Percentiles rank a stretch among this genome's conserved stretches.
phyloP scores from a whole-genome alignment of 2,113 vertebrate genomes.

The Lanius ludovicianus region DNA sequence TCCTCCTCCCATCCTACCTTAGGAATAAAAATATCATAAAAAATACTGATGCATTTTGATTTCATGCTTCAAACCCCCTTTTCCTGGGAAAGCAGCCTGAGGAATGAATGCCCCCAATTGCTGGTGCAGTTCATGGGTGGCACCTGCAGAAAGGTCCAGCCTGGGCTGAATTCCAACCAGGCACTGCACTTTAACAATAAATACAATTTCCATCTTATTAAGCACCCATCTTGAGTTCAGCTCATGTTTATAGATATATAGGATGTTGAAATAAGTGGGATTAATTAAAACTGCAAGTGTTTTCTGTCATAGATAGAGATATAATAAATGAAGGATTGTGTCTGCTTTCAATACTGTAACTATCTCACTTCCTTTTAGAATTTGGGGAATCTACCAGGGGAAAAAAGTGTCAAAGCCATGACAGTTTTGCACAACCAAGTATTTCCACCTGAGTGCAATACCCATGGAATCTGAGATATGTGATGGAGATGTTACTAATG shows the following conservation, averaged over 20 bases:
- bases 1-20: neutral
- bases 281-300: constrained; percentile 69
- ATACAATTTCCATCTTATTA: constrained; percentile 65
- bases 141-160: neutral
- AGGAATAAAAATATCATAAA: neutral
- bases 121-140: neutral
- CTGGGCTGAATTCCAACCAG: constrained; percentile 63
- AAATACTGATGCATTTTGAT: neutral
- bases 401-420: neutral
- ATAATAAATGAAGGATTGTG: constrained; percentile 27
- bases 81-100: neutral
- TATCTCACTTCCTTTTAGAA: neutral
- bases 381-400: neutral
- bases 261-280: constrained; percentile 68
- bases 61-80: neutral
- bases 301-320: constrained; percentile 45
- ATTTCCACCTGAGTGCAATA: neutral
- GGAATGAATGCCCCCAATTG: neutral
- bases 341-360: constrained; percentile 12
- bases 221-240: constrained; percentile 65
- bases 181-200: constrained; percentile 45
- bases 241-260: constrained; percentile 61
- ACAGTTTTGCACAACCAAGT: neutral
- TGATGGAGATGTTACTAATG: fast-evolving
- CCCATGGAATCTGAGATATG: fast-evolving